Conservation (phyloP, 2,797 vertebrate genomes). For the Sebastes nivosus region DNA sequence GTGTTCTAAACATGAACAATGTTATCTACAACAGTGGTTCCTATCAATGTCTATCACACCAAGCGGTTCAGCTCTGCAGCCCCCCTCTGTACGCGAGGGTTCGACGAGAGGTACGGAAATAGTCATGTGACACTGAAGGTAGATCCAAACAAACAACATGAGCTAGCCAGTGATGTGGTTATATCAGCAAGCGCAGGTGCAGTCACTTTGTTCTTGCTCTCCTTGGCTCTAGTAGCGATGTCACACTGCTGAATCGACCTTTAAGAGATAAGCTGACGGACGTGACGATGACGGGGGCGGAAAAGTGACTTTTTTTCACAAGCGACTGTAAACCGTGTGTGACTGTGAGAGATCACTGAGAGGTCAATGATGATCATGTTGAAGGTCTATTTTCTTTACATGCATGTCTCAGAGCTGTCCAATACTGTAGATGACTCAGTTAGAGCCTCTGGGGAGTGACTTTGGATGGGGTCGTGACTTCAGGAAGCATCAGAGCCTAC, state of each 20-base stretch:
- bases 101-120: constrained; percentile 57
- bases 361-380: constrained; percentile 42
- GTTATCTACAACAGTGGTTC: constrained; percentile 83
- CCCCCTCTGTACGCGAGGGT: constrained; percentile 35
- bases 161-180: constrained; percentile 54
- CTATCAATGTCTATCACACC: constrained; percentile 76
- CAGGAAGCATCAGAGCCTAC: constrained; percentile 31
- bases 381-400: constrained; percentile 56
- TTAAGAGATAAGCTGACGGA: constrained; percentile 51
- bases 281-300: constrained; percentile 47
- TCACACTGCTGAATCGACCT: constrained; percentile 50
- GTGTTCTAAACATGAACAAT: constrained; percentile 81
- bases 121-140: constrained; percentile 66
- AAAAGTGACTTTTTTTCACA: constrained; percentile 58
- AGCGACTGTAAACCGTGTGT: constrained; percentile 57
- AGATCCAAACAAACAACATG: constrained; percentile 64
- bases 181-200: constrained; percentile 52
- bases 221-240: constrained; percentile 64
- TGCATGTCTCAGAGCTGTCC: constrained; percentile 58
- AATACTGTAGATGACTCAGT: constrained; percentile 14
- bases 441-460: constrained; percentile 22
- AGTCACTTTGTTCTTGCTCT: constrained; percentile 62
- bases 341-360: constrained; percentile 50
- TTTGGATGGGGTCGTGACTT: constrained; percentile 47
- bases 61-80: constrained; percentile 68